Base-by-base conservation (phyloP, 2,797 vertebrate species). In the Okamejei kenojei region DNA sequence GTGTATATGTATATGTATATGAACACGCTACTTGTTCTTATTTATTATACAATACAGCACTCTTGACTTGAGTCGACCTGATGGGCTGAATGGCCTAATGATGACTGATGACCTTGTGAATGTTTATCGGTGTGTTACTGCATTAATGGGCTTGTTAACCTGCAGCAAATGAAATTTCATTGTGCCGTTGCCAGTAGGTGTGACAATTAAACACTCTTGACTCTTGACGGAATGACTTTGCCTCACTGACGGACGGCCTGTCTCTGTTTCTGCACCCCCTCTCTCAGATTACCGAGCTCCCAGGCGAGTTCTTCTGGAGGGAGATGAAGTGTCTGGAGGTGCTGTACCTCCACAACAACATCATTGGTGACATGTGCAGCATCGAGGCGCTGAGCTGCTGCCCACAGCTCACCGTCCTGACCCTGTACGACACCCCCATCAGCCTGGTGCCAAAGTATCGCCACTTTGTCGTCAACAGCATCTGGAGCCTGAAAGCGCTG, bases 261-360 rank as follows among this genome's bases (percentile, higher is more conserved):
- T 10, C 38, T 65, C 10, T 78, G 61, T 38, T 81, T 93, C 32
- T 65, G 82, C 94, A 1, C 23, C 45, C 45, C 45, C 4, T 88
- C 88, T 95, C 96, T 94, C 94, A 96, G 96, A 95, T 97, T 94
- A 58, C 93, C 92, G 94, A 63, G 93, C 95, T 97, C 77, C 96
- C 96, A 92, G 94, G 94, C 79, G 93, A 68, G n/a, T 93, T 38
- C 35, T 96, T 96, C 95, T 96, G 96, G 96, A 94, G 93, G 77
- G 93, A 94, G 80, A 93, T 95, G 76, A 95, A 94, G 94, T 81
- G 94, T 76, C 93, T 97, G 78, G 95, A 95, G 93, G 94, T 97
- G 0, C 95, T 97, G 0, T 96, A 95, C 95, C 96, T 97, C 78
- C 95, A 95, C 93, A 94, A 96, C 94, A 97, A 96, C 93, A 94